Evolutionary conservation across 2,113 vertebrate genomes (phyloP), one percentile per base, ranked within the genome.

Genomic region (Tragelaphus scriptus): DNA sequence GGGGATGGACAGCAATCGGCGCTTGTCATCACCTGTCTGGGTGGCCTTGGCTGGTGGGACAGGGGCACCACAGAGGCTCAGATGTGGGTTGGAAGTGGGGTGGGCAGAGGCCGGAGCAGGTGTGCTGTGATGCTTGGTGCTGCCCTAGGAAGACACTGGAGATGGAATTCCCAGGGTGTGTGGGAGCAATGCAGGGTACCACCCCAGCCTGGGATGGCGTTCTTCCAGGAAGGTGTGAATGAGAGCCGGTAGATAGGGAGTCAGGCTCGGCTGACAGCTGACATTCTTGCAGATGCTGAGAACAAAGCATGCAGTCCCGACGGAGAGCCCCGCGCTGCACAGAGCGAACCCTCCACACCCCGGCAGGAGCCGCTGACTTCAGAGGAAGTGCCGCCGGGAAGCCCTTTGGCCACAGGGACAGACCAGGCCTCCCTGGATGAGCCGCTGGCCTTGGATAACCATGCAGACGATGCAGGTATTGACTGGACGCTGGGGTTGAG

Each of bases 381-480:
- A 6, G 98, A 98, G 79, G 98, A 98, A 26, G 82, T 58, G 44
- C 98, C 96, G 88, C 98, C 98, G 0, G 98, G 98, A 23, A 98
- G 61, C 90, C 75, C 97, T 80, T 16, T 9, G 23, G 95, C 97
- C 47, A 26, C 98, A 2, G 97, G 97, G 26, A 82, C 90, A 0
- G 98, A 98, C 23, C 94, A 55, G 71, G 96, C 98, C 53, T 96
- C 97, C 47, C 90, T 94, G 65, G 98, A 94, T 0, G 97, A 99
- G 96, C 98, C 98, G 25, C 98, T 97, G 96, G 87, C 97, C 59
- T 81, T 93, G 2, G 98, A 99, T 36, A 61, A 98, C 84, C 96
- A 90, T 28, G 79, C 95, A 85, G 99, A 99, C 2, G 98, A 99
- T n/a, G 47, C 98, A 99, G 99, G 99, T 99, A 99, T 44, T 32